Conservation (phyloP, 2,888 invertebrate genomes). For the Habrosyne pyritoides region DNA sequence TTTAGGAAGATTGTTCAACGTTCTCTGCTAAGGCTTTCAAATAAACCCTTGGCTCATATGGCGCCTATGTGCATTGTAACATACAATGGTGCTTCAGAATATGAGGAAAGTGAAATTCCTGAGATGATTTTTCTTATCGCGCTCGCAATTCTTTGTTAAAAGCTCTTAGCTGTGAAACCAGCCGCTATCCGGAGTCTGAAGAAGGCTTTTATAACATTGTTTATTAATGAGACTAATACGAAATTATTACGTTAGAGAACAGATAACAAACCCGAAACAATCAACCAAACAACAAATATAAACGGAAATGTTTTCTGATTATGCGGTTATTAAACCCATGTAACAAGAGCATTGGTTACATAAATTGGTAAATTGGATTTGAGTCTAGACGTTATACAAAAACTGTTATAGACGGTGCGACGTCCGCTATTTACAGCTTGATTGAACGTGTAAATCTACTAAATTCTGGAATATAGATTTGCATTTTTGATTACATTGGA, state of each 20-base stretch:
- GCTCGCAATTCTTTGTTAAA: conserved; percentile 48
- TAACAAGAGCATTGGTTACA: not conserved
- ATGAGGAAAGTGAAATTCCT: conserved; percentile 66
- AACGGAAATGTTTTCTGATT: not conserved
- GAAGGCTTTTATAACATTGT: conserved; percentile 63
- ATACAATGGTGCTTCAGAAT: conserved; percentile 58
- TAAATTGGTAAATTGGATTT: not conserved
- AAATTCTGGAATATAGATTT: not conserved
- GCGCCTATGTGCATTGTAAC: conserved; percentile 42
- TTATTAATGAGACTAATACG: not conserved
- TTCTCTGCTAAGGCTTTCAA: conserved; percentile 31
- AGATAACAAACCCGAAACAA: not conserved
- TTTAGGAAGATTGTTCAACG: not conserved
- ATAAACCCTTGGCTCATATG: conserved; percentile 48
- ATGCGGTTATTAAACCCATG: not conserved
- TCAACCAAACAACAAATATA: not conserved
- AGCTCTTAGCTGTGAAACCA: conserved; percentile 43
- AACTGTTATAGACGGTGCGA: not conserved
- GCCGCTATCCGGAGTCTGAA: conserved; percentile 51
- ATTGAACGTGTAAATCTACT: not conserved
- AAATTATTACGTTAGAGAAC: no score
- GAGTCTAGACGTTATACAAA: conserved; percentile 1
- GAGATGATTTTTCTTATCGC: conserved; percentile 54
- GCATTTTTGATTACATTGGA: not conserved
- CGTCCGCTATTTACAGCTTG: not conserved